Percentiles rank a stretch among this genome's conserved stretches.
Evolutionary conservation across 1,140 invertebrate genomes (phyloP).

Genomic region (Ephestia elutella): DNA sequence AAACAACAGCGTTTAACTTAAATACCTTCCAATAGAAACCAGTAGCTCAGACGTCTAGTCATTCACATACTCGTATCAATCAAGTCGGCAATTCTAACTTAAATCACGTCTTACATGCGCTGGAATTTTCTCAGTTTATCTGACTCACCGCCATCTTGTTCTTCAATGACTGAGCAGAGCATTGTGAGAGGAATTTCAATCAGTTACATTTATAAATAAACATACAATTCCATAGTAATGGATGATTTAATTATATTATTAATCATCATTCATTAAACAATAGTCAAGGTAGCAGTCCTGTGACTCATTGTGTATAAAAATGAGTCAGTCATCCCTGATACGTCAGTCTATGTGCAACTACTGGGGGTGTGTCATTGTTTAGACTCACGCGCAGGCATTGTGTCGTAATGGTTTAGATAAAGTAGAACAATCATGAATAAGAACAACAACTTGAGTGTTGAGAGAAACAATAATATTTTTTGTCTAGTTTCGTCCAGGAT

Average conservation of each 20-base stretch:
- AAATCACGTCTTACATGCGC: neutral
- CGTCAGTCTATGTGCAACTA: slow-evolving; percentile 20
- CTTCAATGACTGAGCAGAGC: neutral
- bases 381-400: slow-evolving; percentile 6
- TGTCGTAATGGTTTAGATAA: neutral
- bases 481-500: neutral
- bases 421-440: neutral
- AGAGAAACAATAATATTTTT: neutral
- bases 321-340: slow-evolving; percentile 32
- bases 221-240: slow-evolving; percentile 22
- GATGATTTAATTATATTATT: slow-evolving; percentile 41
- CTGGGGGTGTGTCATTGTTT: slow-evolving; percentile 48
- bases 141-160: neutral
- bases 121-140: slow-evolving; percentile 1
- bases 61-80: neutral
- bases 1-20: neutral
- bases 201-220: neutral
- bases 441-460: no score
- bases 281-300: slow-evolving; percentile 20
- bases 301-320: slow-evolving; percentile 45
- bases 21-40: neutral
- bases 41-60: neutral
- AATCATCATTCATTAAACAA: slow-evolving; percentile 42
- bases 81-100: neutral
- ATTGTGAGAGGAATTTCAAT: neutral